Percentiles rank a stretch among this genome's conserved stretches.
Conservation (phyloP, 2,888 invertebrate genomes). For the Sisyra nigra region DNA sequence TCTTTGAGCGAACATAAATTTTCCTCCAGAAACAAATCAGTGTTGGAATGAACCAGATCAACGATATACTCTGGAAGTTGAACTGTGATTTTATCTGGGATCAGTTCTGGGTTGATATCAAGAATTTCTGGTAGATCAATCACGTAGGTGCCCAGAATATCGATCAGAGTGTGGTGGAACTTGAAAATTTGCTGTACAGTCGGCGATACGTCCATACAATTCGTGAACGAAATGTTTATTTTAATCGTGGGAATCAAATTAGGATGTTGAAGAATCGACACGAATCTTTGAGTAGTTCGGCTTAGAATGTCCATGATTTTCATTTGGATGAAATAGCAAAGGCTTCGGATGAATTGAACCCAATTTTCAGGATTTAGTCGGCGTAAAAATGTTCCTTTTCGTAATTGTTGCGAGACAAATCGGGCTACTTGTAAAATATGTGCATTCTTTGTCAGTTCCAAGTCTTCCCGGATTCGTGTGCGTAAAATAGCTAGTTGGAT, state of each 20-base stretch:
- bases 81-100: constrained; percentile 16
- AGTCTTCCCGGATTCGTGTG: constrained; percentile 25
- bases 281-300: constrained; percentile 44
- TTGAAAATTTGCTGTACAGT: constrained; percentile 35
- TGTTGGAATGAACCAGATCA: constrained; percentile 8
- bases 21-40: constrained; percentile 9
- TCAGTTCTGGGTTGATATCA: constrained; percentile 15
- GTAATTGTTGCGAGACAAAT: constrained; percentile 22
- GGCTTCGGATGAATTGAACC: constrained; percentile 11
- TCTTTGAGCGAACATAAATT: constrained; percentile 11
- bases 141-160: constrained; percentile 22
- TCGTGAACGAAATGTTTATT: constrained; percentile 36
- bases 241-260: constrained; percentile 43
- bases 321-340: constrained; percentile 32
- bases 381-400: constrained; percentile 7
- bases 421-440: constrained; percentile 32
- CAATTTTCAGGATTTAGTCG: constrained; percentile 9
- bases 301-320: constrained; percentile 52
- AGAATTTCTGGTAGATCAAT: constrained; percentile 16
- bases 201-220: constrained; percentile 40
- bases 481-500: constrained; percentile 26
- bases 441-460: constrained; percentile 29
- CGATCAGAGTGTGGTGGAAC: constrained; percentile 38
- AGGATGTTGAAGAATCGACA: constrained; percentile 34
- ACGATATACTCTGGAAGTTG: constrained; percentile 20